A percentile compares a stretch with the other conserved stretches of the same genome.
Conservation (phyloP, 2,888 invertebrate species). For the Cynaeus angustus region DNA sequence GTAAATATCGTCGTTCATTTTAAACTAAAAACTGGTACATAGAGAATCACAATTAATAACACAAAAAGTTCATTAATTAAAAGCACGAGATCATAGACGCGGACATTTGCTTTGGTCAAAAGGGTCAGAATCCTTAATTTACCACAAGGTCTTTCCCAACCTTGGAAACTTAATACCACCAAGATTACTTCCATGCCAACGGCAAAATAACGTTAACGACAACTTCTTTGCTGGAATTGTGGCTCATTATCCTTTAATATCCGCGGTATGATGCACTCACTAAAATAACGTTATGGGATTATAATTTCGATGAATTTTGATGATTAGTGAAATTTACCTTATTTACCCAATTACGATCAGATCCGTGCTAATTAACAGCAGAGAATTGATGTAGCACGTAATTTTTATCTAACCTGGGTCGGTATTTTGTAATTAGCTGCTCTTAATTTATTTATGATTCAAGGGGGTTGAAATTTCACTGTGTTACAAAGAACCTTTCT, state of each 20-base stretch:
- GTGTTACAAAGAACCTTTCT: too few relatives aligned
- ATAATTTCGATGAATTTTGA: not conserved
- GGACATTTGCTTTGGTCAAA: conserved; percentile 23
- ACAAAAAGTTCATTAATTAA: conserved; percentile 2
- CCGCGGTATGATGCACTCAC: not conserved
- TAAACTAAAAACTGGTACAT: too few relatives aligned
- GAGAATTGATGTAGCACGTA: too few relatives aligned
- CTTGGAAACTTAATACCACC: conserved; percentile 24
- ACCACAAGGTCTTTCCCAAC: conserved; percentile 17
- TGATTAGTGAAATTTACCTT: not conserved
- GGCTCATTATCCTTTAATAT: not conserved
- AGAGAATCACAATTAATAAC: too few relatives aligned
- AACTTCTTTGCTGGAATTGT: not conserved
- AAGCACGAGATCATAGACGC: not conserved
- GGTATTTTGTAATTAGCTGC: too few relatives aligned
- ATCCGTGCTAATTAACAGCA: too few relatives aligned
- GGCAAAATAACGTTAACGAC: not conserved
- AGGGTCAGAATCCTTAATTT: conserved; percentile 37
- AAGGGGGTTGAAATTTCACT: too few relatives aligned
- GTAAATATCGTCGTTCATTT: too few relatives aligned
- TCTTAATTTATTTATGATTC: too few relatives aligned
- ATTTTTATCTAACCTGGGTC: too few relatives aligned
- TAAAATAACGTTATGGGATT: not conserved
- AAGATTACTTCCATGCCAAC: conserved; percentile 31
- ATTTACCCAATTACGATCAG: not conserved